Base-by-base conservation (phyloP, 2,797 vertebrate species). In the Microctenopoma steveboyesi region DNA sequence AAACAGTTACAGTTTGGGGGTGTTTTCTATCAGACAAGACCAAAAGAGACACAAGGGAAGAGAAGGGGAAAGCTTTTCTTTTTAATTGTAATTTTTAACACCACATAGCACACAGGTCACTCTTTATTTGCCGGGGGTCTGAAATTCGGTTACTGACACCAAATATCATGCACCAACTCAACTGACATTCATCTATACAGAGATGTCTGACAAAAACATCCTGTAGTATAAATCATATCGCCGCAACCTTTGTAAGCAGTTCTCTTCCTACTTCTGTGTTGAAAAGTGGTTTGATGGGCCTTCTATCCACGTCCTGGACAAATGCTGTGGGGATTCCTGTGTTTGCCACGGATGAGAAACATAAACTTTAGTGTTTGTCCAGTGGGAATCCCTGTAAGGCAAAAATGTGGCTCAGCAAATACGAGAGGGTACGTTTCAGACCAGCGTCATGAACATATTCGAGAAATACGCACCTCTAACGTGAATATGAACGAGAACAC, bases 1-100 rank as follows among this genome's bases (percentile, higher is more conserved):
- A 46, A 45, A 48, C 47, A 42, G 54, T 35, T 30, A 37, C 54
- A 64, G 56, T 42, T 30, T n/a, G 52, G 62, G 55, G 69, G 66
- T 30, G 52, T 59, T 7, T 39, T 39, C 45, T 47, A 46, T 64
- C 47, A 52, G 43, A 33, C 33, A 7, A 45, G 22, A 56, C 28
- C 47, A 14, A 55, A 50, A 68, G 30, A 43, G 11, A 43, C 1
- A 15, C 5, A 16, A 16, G 14, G 15, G 14, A 16, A 7, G 5
- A 6, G 15, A 45, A 11, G 11, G 39, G 39, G 4, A 40, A 12
- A 12, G 4, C 9, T 30, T 30, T 30, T 40, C 3, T 12, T 40
- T 11, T 12, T 40, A 11, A 4, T 40, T 4, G 13, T 4, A 12
- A 37, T 37, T 11, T 14, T 1, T 2, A 46, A 7, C 2, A 15